Evolutionary conservation across 2,888 invertebrate genomes (phyloP), one percentile per base, ranked within the genome.

Genomic region (Allophyes oxyacanthae): DNA sequence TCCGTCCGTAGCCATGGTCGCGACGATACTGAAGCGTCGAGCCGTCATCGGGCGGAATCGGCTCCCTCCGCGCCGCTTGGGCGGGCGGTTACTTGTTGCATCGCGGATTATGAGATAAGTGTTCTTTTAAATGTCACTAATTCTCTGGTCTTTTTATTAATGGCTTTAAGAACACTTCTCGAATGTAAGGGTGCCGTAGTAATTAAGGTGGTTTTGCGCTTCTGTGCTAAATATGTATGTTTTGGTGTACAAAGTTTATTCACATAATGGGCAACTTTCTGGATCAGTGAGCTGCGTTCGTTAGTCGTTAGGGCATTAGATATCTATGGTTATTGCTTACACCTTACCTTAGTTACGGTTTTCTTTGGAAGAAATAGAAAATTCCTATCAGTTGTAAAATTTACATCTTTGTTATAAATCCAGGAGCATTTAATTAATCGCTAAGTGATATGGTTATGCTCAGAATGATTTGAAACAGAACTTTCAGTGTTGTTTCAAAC

Each of bases 1-100:
- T 88, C 95, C 95, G 86, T 95, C 95, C 89, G 95, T 95, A 74
- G 95, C 95, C 95, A 95, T 95, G 84, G 84, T 94, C 92, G 94
- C 91, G 91, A 84, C 89, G 90, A 76, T 90, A 94, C 93, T 92
- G 90, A 92, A 91, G 56, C 63, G 60, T 46, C 13, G 41, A 49
- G 40, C 36, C 15, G 46, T 32, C 5, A 36, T 44, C 54, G 43
- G 37, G 25, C 48, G 40, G 53, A 48, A 45, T 45, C 64, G 64
- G 63, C 64, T 70, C 71, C 63, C 65, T 67, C 75, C 77, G 80
- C 79, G 76, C 75, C 79, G 74, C 81, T 70, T 62, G 73, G 75
- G 75, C 77, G 76, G 78, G 62, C 80, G 77, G 75, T 66, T 76
- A 92, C 91, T 91, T 92, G 91, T 92, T 92, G 91, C 91, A 91